Base-by-base conservation (phyloP, 2,888 invertebrate genomes). In the Nebria brevicollis region DNA sequence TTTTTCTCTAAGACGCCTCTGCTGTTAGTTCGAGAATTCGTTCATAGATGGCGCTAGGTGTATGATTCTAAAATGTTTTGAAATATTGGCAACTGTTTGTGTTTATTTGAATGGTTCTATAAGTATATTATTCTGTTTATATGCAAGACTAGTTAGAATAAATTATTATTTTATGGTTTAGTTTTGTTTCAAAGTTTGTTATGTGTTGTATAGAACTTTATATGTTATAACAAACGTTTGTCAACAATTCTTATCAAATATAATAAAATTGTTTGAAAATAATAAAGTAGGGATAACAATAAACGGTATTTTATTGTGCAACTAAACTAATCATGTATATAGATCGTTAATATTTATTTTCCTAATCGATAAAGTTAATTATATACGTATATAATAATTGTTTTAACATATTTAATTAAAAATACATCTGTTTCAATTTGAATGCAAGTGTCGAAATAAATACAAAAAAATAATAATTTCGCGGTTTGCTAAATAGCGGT, bases 401-500 rank as follows among this genome's bases (percentile, higher is more conserved):
- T 54, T 54, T 54, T 7, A 54, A 13, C 54, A 13, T 54, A 54
- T 54, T 54, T 11, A 54, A 8, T 20, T 54, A 11, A 54, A 13
- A 54, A 54, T 54, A 54, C 54, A 54, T 54, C 1, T 54, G 54
- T 54, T 54, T 13, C 2, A 13, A 13, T 54, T 54, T 54, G 54
- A 8, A 13, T 54, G 54, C 54, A 13, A 54, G 54, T 54, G 54
- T 54, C 54, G 54, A 54, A 54, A 54, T 54, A 54, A 54, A 54
- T 54, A 54, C 4, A 54, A 54, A 54, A 11, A 54, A 54, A 11
- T 6, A 13, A 13, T 6, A 54, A 54, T 6, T 80, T 80, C 74
- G 80, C 75, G 75, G 80, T 80, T 75, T 75, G 80, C 66, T 54
- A 80, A 80, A 75, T 80, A 80, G 80, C 80, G 80, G 80, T 80